These are phyloP conservation scores for Brachyrhaphis roseni DNA, from an alignment of 2,797 vertebrate genomes.

Conservation along the genomic window DNA sequence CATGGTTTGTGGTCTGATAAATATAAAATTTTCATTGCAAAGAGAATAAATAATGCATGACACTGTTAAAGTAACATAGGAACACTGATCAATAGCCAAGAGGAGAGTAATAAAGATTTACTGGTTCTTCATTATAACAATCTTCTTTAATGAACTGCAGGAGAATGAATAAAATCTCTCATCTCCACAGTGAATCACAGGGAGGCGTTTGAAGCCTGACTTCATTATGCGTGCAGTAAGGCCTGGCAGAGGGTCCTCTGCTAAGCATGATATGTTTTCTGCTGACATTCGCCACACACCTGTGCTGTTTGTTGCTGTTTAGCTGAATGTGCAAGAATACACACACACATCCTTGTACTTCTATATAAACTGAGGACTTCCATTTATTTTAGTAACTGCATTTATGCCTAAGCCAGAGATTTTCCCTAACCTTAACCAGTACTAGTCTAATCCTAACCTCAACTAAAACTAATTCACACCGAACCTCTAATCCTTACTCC, in stretches of 20 bases:
- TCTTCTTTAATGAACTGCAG: neutral
- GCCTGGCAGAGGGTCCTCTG: constrained; percentile 22
- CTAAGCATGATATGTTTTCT: neutral
- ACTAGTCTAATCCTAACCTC: too few species aligned
- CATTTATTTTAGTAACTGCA: too few species aligned
- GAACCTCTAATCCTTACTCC: too few species aligned
- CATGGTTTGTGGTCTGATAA: neutral
- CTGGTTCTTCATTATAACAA: neutral
- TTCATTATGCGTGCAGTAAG: constrained; percentile 31
- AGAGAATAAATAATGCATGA: neutral
- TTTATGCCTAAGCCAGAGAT: too few species aligned
- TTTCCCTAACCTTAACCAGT: too few species aligned
- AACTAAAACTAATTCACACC: too few species aligned
- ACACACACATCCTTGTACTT: neutral
- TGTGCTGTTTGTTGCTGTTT: neutral
- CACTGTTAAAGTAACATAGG: neutral
- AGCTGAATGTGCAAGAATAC: neutral
- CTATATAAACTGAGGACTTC: too few species aligned
- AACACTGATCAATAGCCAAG: neutral
- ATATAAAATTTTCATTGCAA: neutral
- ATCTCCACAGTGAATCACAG: neutral
- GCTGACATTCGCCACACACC: constrained; percentile 19
- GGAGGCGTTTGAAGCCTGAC: neutral
- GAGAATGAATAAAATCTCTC: neutral
- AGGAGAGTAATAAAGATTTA: neutral